phyloP scores from a whole-genome alignment of 2,888 invertebrate species.

The Trachelus troglodyta region DNA sequence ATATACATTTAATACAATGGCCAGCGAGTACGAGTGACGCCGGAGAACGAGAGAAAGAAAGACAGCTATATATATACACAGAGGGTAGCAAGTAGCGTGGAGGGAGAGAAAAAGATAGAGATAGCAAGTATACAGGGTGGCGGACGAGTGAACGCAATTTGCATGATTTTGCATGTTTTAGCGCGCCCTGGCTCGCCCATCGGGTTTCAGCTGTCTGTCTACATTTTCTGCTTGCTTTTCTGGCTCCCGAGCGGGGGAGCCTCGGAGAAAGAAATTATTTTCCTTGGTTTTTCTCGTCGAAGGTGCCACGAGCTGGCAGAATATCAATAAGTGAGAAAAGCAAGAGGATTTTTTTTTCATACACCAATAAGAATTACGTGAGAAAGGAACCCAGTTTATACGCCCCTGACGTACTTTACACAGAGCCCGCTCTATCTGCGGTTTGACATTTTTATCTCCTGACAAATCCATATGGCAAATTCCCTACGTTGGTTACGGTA shows the following conservation, averaged over 20 bases:
- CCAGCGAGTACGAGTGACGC: constrained; percentile 12
- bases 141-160: constrained; percentile 63
- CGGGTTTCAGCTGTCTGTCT: constrained; percentile 57
- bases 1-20: constrained; percentile 7
- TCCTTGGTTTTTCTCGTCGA: constrained; percentile 40
- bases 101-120: constrained; percentile 28
- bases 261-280: constrained; percentile 47
- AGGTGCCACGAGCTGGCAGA: constrained; percentile 10
- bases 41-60: constrained; percentile 1
- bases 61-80: constrained; percentile 13
- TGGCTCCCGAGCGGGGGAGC: constrained; percentile 12
- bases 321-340: neutral
- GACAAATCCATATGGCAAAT: no score
- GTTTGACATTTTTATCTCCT: no score
- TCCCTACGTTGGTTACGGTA: no score
- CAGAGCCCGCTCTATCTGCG: no score
- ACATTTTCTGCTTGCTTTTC: constrained; percentile 56
- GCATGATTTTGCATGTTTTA: constrained; percentile 65
- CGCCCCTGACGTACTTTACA: no score
- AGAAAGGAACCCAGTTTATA: neutral
- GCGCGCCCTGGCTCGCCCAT: constrained; percentile 55
- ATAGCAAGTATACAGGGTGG: constrained; percentile 31
- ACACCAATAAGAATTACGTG: neutral
- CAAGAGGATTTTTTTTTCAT: neutral
- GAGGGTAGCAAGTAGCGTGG: neutral